Conservation (phyloP, 2,113 vertebrate genomes). For the Abramis brama region DNA sequence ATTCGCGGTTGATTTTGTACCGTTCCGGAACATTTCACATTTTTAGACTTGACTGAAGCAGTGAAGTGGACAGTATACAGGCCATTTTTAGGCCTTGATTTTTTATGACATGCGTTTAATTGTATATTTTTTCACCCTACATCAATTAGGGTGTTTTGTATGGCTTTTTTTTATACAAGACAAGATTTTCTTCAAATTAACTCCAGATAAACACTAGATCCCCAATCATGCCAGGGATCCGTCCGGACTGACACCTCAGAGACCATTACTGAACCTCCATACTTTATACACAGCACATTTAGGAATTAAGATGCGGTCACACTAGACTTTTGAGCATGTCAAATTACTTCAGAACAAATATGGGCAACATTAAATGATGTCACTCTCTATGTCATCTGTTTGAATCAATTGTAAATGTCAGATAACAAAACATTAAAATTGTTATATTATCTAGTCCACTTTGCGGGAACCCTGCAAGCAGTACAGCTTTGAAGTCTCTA, state of each 20-base stretch:
- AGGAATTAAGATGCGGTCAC: neutral
- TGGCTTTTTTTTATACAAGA: conserved; percentile 58
- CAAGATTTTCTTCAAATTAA: conserved; percentile 45
- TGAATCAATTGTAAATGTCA: neutral
- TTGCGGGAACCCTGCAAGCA: neutral
- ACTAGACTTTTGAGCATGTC: neutral
- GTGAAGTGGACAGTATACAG: conserved; percentile 62
- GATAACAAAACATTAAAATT: neutral
- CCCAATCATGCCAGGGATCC: conserved; percentile 60
- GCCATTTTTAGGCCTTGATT: conserved; percentile 64
- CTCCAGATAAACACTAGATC: conserved; percentile 63
- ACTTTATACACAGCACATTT: conserved; percentile 60
- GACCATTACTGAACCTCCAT: conserved; percentile 61
- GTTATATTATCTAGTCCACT: neutral
- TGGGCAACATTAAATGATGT: neutral
- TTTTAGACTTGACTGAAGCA: conserved; percentile 57
- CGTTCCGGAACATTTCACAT: conserved; percentile 26
- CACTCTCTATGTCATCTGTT: neutral
- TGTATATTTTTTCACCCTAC: conserved; percentile 68
- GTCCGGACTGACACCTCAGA: conserved; percentile 63
- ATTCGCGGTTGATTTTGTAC: conserved; percentile 4
- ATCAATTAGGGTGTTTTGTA: conserved; percentile 61
- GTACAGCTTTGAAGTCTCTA: neutral
- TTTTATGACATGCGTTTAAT: conserved; percentile 60
- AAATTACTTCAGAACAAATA: neutral